Evolutionary conservation across 1,140 invertebrate species (phyloP).

Genomic region (Drosophila pandora): DNA sequence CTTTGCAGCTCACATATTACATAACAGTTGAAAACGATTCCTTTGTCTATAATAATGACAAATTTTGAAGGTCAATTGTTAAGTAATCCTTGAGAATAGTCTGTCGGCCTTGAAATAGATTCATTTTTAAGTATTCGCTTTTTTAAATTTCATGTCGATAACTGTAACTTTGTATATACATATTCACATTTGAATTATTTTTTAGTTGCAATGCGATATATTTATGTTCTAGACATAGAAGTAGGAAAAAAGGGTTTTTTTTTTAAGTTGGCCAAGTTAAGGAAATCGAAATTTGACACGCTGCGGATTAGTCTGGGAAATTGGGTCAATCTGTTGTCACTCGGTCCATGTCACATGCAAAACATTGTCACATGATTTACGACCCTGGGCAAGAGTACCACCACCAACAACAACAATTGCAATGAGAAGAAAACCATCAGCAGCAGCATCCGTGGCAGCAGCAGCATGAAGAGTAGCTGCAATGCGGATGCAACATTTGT

Average conservation of each 20-base stretch:
- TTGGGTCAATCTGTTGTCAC: constrained; percentile 58
- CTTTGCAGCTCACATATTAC: constrained; percentile 8
- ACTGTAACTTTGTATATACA: too few species aligned
- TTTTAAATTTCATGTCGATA: too few species aligned
- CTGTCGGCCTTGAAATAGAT: too few species aligned
- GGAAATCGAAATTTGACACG: constrained; percentile 25
- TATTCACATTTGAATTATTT: background rate
- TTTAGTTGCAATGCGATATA: background rate
- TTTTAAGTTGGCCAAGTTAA: constrained; percentile 10
- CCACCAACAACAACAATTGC: constrained; percentile 25
- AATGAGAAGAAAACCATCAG: constrained; percentile 8
- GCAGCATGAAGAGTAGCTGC: constrained; percentile 31
- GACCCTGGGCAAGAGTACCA: constrained; percentile 39
- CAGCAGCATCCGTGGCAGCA: constrained; percentile 23
- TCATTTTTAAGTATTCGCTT: too few species aligned
- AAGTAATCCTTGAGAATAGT: background rate
- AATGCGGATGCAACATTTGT: constrained; percentile 60
- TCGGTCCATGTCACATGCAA: constrained; percentile 64
- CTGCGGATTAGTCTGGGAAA: constrained; percentile 45
- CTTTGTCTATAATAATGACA: background rate
- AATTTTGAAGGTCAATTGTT: constrained; percentile 33
- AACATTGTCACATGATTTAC: constrained; percentile 64
- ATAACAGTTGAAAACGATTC: constrained; percentile 8
- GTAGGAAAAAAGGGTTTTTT: constrained; percentile 27
- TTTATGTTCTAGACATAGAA: background rate